phyloP scores from a whole-genome alignment of 1,140 invertebrate genomes.

The Monochamus saltuarius region DNA sequence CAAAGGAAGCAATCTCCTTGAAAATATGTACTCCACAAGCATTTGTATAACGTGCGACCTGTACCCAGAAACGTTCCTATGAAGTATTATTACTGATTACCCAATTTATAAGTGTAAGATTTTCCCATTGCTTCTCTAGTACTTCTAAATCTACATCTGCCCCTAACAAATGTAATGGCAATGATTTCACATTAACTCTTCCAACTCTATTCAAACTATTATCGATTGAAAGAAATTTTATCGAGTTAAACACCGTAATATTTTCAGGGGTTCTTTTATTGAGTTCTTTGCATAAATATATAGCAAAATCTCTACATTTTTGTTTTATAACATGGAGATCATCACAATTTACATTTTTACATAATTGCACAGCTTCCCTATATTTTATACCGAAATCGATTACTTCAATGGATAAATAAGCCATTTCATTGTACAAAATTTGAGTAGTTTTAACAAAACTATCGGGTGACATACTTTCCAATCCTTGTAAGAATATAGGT shows the following conservation, averaged over 20 bases:
- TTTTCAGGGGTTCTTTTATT: background rate
- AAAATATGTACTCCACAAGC: too few relatives aligned
- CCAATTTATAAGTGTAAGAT: too few relatives aligned
- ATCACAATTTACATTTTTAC: background rate
- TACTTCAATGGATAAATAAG: constrained; percentile 1
- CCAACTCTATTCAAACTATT: too few relatives aligned
- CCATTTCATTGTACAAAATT: constrained; percentile 8
- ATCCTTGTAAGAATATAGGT: constrained; percentile 14
- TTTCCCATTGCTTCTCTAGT: too few relatives aligned
- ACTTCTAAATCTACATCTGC: too few relatives aligned
- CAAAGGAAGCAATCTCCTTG: too few relatives aligned
- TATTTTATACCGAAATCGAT: constrained; percentile 7
- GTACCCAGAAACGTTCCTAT: too few relatives aligned
- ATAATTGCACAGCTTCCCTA: background rate
- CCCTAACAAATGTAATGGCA: too few relatives aligned
- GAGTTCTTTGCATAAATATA: background rate
- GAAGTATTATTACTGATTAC: too few relatives aligned
- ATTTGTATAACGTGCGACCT: too few relatives aligned
- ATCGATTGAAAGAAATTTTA: background rate
- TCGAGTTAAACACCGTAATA: constrained; percentile 2
- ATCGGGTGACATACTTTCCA: background rate
- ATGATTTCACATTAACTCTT: too few relatives aligned
- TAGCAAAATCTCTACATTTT: background rate
- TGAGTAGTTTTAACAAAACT: constrained; percentile 9
- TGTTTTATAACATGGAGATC: background rate